phyloP scores from a whole-genome alignment of 2,797 vertebrate species.

The Buceros bicornis region DNA sequence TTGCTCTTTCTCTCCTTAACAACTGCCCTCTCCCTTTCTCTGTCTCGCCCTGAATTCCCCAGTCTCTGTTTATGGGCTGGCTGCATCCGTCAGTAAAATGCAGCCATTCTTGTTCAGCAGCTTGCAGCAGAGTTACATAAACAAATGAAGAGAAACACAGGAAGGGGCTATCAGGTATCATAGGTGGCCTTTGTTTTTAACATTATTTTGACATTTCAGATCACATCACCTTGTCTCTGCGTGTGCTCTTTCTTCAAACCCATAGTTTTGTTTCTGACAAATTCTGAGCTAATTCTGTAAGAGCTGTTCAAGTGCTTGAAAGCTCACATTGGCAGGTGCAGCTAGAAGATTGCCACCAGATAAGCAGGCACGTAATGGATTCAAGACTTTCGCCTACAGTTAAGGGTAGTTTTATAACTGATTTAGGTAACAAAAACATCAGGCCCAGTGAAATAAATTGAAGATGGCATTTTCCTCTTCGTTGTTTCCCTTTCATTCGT shows the following conservation, averaged over 20 bases:
- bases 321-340: background rate
- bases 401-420: background rate
- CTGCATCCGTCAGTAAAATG: background rate
- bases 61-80: background rate
- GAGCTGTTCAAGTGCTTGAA: background rate
- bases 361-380: background rate
- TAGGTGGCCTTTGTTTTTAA: background rate
- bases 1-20: background rate
- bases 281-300: background rate
- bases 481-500: background rate
- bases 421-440: background rate
- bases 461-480: background rate
- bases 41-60: background rate
- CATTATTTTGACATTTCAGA: background rate
- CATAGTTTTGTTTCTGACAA: background rate
- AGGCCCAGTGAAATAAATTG: background rate
- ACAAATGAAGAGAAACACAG: background rate
- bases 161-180: background rate
- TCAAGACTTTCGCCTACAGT: background rate
- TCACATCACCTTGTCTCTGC: background rate
- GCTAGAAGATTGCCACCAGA: background rate
- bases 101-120: conserved; percentile 4
- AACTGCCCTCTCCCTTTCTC: background rate
- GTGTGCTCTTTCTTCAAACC: background rate
- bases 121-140: background rate